Evolutionary conservation across 2,888 invertebrate species (phyloP).

Genomic region (Clivina fossor): DNA sequence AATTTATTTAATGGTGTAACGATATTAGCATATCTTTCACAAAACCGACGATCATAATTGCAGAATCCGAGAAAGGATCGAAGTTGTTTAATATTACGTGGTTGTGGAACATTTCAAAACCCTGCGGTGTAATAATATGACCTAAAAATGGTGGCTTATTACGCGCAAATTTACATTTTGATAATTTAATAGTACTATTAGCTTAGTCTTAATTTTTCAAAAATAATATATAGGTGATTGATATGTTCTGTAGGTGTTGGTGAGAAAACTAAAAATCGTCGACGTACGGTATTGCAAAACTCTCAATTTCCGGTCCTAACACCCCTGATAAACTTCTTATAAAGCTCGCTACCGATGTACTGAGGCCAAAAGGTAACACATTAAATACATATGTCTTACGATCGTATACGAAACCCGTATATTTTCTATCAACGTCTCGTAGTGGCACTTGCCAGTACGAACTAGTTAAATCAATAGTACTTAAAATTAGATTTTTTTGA

Average conservation of each 20-base stretch:
- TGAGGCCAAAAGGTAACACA: conserved; percentile 26
- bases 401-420: conserved; percentile 15
- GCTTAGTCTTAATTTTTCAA: not conserved
- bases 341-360: conserved; percentile 13
- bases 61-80: conserved; percentile 27
- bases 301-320: conserved; percentile 2
- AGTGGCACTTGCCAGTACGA: conserved; percentile 21
- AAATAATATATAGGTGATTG: not conserved
- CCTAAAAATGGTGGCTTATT: conserved; percentile 5
- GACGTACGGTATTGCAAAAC: conserved; percentile 4
- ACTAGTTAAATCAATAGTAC: conserved; percentile 27
- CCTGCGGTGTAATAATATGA: not conserved
- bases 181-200: not conserved
- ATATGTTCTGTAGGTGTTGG: not conserved
- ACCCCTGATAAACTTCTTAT: not conserved
- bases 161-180: conserved; percentile 3
- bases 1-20: not conserved
- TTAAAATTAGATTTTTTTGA: conserved; percentile 12
- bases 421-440: conserved; percentile 1
- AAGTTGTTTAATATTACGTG: conserved; percentile 17
- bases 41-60: conserved; percentile 30
- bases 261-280: conserved; percentile 7
- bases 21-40: not conserved
- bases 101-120: conserved; percentile 17
- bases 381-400: conserved; percentile 15